Base-by-base conservation (phyloP, 2,113 vertebrate species). In the Anthoscopus minutus region DNA sequence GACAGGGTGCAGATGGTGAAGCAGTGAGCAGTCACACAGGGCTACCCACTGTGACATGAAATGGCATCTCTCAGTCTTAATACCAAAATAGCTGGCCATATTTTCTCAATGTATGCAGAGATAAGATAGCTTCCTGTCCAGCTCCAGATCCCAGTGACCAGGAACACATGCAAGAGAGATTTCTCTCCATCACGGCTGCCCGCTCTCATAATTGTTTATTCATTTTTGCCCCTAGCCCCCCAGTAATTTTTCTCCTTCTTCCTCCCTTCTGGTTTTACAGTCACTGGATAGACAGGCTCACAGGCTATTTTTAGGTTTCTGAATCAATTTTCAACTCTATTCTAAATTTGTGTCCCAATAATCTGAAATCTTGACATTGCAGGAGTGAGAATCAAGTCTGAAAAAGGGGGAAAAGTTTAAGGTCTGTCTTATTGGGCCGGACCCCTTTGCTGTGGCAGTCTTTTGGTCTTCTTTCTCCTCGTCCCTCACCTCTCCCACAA, bases 301-400 rank as follows among this genome's bases (percentile, higher is more conserved):
- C 17, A 7, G 51, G 25, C 56, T 93, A 94, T 93, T 93, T 92
- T 92, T 96, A 89, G 74, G 37, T 56, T 58, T 66, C 42, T 80
- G 77, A 89, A 95, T 93, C 89, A 87, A 66, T 94, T 94, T 88
- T 88, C 85, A 77, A 57, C 87, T 54, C 69, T 89, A 54, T 50
- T 76, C 80, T 91, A 95, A 84, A 95, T 95, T 91, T 89, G 64
- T 86, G 86, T 94, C 81, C 62, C 79, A 77, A 35, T 90, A 93
- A 96, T 81, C 85, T 95, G 56, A 92, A 91, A 61, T 66, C 70
- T 71, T 93, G 67, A 78, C 80, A 71, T 62, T 0, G 1, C 65
- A 84, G 42, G 58, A 90, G 15, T 13, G 21, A 72, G 71, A 88
- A 66, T 70, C 47, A 15, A 15, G 23, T 42, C 71, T 77, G 67